Evolutionary conservation across 2,797 vertebrate genomes (phyloP).

Genomic region (Naso thynnoides): DNA sequence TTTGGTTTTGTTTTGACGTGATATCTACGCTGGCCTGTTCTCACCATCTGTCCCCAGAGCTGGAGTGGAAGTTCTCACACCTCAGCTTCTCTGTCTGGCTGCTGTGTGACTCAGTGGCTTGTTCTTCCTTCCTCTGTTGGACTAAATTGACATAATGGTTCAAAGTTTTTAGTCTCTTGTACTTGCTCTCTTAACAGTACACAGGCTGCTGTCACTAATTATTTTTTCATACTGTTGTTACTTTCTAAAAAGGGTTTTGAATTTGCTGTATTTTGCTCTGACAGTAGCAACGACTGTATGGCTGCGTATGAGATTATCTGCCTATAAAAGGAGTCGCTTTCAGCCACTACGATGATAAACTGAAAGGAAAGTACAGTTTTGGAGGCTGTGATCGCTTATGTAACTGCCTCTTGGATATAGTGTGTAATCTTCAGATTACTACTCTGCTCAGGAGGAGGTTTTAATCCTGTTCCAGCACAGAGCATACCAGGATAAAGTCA

Average conservation of each 20-base stretch:
- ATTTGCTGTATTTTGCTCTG: background rate
- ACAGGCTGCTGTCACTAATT: slow-evolving; percentile 7
- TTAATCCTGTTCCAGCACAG: slow-evolving; percentile 74
- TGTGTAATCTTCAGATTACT: slow-evolving; percentile 84
- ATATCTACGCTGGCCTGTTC: slow-evolving; percentile 38
- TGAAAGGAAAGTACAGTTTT: slow-evolving; percentile 54
- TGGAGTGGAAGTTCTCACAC: slow-evolving; percentile 68
- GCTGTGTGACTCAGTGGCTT: slow-evolving; percentile 58
- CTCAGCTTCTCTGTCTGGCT: slow-evolving; percentile 65
- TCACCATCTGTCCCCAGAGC: slow-evolving; percentile 31
- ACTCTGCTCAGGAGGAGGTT: slow-evolving; percentile 71
- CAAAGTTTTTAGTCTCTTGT: background rate
- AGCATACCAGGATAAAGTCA: slow-evolving; percentile 54
- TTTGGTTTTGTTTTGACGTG: slow-evolving; percentile 41
- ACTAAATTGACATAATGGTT: slow-evolving; percentile 40
- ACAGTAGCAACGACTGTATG: background rate
- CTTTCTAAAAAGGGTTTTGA: background rate
- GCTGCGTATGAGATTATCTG: slow-evolving; percentile 14
- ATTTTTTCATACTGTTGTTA: background rate
- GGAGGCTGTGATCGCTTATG: slow-evolving; percentile 57
- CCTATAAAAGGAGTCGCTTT: slow-evolving; percentile 38
- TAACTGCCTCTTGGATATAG: slow-evolving; percentile 74
- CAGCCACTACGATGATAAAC: slow-evolving; percentile 29
- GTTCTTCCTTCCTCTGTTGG: slow-evolving; percentile 71
- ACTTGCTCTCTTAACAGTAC: background rate